Base-by-base conservation (phyloP, 1,140 invertebrate species). In the Arion vulgaris region DNA sequence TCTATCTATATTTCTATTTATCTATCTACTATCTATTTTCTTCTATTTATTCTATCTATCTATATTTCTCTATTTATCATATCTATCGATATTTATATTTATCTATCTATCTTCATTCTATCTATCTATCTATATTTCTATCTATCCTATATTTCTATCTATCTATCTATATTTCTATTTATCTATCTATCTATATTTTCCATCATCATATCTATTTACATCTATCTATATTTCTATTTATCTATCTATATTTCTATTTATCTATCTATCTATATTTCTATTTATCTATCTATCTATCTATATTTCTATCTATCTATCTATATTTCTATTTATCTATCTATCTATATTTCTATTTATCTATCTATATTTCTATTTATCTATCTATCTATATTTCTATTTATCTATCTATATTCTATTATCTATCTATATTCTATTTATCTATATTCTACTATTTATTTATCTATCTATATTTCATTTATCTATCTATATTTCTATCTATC, bases 271-370 rank as follows among this genome's bases (percentile, higher is more conserved):
- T 66, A 66, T 66, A 5, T 66, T 9, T 66, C 23, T 66, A 66
- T 66, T 7, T 66, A 66, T 66, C 23, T 66, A 66, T 66, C 23
- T 66, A 66, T 66, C 23, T 66, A 66, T 66, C 23, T 66, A 66
- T 66, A 5, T 66, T 9, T 66, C 23, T 66, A 66, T 66, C 23
- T 66, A 66, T 66, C 23, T 66, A 66, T 66, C 23, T 66, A 66
- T 66, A 5, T 66, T 9, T 66, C 23, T 66, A 66, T 66, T 7
- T 66, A 66, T 66, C 23, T 66, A 66, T 32, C 23, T 66, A 66
- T 66, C 23, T 66, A 66, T 66, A 5, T 66, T 9, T 66, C 23
- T 66, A 66, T 66, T 7, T 66, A 66, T 66, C 23, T 66, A 66
- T 66, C 23, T 32, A 66, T 66, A 5, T 66, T 9, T 66, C 23